Base-by-base conservation (phyloP, 2,797 vertebrate genomes). In the Hydrophis major region DNA sequence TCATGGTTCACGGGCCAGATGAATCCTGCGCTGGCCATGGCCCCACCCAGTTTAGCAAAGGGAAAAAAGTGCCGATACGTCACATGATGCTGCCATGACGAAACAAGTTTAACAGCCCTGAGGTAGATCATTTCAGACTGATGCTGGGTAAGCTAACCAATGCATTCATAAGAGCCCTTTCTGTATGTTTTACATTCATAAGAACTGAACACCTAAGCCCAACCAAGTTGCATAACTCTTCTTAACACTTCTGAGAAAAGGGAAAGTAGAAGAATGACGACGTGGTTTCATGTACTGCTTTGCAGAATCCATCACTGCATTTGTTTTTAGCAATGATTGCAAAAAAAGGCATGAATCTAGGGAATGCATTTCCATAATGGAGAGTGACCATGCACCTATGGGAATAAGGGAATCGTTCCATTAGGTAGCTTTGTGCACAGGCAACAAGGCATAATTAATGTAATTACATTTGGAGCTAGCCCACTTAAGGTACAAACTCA, bases 371-470 rank as follows among this genome's bases (percentile, higher is more conserved):
- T 86, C 59, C 25, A 47, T 66, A 78, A 87, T 53, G 60, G 47
- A 55, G 83, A 83, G 12, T 32, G 37, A 56, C 42, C 18, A n/a
- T 32, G 87, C 16, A 18, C 87, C 55, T 20, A 11, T 56, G 89
- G 89, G 92, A 88, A 18, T 88, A 47, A 22, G 63, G 61, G 86
- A 90, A 57, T 20, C 27, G 27, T 89, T 42, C 50, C 59, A 93
- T 66, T 63, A 90, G 63, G 53, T 22, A 88, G 22, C 32, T 90
- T 60, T 92, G 86, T 89, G 92, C n/a, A 55, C 13, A 92, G 14
- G 59, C 74, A 86, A 66, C 16, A 66, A 32, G 16, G 32, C 78
- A 87, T 90, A 86, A 92, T 92, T 92, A 55, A n/a, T 92, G 61
- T 60, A 89, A 93, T 90, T 93, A 87, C 32, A 10, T 57, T 60